Base-by-base conservation (phyloP, 2,113 vertebrate species). In the Laticauda colubrina region DNA sequence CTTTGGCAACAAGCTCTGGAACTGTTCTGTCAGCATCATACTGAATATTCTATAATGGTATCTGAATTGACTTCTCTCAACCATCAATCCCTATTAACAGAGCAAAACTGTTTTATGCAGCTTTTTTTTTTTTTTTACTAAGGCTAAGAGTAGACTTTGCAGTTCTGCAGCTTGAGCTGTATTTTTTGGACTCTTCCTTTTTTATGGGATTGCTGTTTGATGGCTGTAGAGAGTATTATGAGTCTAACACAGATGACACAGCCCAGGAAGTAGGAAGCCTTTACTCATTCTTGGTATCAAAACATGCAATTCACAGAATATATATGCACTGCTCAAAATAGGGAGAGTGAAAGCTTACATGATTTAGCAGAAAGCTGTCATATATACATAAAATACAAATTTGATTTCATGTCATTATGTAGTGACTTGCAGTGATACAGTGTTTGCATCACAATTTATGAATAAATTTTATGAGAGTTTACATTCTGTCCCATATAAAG, bases 261-360 rank as follows among this genome's bases (percentile, higher is more conserved):
- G 12, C 29, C 20, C 85, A 95, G 93, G 81, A 88, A 69, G 93
- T 69, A 93, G 64, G 59, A 51, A 91, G 90, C 93, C 89, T 89
- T 88, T 92, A 90, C 81, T 93, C 75, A 59, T 92, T 94, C 89
- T 18, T 0, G 45, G 57, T 94, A 92, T 94, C 90, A 95, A 93
- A 95, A 95, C 95, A 45, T 56, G 7, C 43, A 39, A 89, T 94
- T 94, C 89, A 54, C 92, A 94, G 95, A 96, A 90, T 92, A 94
- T 95, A 96, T 92, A 93, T 81, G 69, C 75, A 53, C n/a, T 15
- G 11, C 81, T 95, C 14, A 93, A 89, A 87, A 92, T 94, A 64
- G 91, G 51, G 87, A 89, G 88, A 87, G 87, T 45, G 24, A 43
- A 24, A 95, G 88, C 43, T 94, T 88, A 95, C 55, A 26, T 75